These are phyloP conservation scores for Vidua chalybeata DNA, from an alignment of 2,113 vertebrate genomes.

Conservation along the genomic window DNA sequence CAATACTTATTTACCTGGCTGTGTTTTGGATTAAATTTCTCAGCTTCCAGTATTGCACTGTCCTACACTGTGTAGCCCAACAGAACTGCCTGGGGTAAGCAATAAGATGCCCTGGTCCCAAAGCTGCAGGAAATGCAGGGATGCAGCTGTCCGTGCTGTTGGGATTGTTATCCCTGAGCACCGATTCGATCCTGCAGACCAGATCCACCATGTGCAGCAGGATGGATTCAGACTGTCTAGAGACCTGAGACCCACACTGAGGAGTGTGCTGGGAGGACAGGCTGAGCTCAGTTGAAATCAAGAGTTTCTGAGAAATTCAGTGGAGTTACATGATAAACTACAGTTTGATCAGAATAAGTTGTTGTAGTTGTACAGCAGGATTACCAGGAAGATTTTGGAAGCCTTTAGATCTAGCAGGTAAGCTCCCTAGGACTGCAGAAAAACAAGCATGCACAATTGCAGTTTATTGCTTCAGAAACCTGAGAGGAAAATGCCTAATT, in stretches of 20 bases:
- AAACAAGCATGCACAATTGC: neutral
- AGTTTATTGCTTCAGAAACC: neutral
- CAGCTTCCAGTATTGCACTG: neutral
- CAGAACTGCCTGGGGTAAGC: neutral
- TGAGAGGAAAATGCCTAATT: neutral
- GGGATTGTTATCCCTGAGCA: neutral
- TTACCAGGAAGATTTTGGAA: neutral
- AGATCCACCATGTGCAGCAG: neutral
- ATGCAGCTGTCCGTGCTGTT: rapidly evolving
- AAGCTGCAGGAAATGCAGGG: neutral
- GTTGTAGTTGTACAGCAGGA: neutral
- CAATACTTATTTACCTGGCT: rapidly evolving
- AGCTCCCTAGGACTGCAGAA: neutral
- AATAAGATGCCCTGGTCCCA: neutral
- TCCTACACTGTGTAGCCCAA: neutral
- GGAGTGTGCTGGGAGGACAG: neutral
- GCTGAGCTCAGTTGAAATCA: neutral
- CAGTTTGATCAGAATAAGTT: neutral
- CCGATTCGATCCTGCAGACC: rapidly evolving
- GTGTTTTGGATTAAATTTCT: neutral
- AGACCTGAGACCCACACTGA: neutral
- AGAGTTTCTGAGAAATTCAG: neutral
- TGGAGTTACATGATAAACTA: neutral
- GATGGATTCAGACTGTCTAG: neutral
- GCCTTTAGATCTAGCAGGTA: neutral